Percentiles rank a stretch among this genome's conserved stretches.
These are phyloP conservation scores for Physella acuta DNA, from an alignment of 1,140 invertebrate species.

Conservation along the genomic window DNA sequence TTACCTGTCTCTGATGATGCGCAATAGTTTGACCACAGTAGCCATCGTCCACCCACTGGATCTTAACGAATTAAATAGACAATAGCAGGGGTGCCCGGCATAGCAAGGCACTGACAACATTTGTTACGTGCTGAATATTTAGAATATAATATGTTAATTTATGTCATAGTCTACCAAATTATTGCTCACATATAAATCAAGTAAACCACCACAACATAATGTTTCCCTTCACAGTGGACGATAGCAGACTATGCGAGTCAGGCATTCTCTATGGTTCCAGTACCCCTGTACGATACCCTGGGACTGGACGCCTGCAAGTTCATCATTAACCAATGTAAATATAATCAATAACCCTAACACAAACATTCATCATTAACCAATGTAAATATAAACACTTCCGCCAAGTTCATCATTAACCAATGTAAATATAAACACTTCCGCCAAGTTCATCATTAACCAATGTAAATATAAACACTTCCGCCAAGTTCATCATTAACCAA, in stretches of 20 bases:
- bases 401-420: too few species aligned
- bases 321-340: slow-evolving; percentile 89
- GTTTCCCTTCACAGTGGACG: slow-evolving; percentile 73
- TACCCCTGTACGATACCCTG: slow-evolving; percentile 94
- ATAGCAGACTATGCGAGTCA: slow-evolving; percentile 90
- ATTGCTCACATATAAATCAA: not conserved
- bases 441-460: too few species aligned
- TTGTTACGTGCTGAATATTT: not conserved
- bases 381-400: too few species aligned
- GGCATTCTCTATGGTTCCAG: slow-evolving; percentile 90
- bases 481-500: too few species aligned
- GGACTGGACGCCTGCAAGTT: slow-evolving; percentile 91
- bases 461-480: too few species aligned
- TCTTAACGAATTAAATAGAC: too few species aligned
- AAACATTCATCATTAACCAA: too few species aligned
- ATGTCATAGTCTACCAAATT: not conserved
- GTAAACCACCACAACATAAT: not conserved
- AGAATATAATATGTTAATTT: not conserved
- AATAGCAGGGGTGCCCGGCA: too few species aligned
- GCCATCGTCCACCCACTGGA: too few species aligned
- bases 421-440: not conserved
- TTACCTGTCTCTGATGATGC: too few species aligned
- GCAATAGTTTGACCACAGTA: too few species aligned
- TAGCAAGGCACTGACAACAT: not conserved
- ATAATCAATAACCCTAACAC: too few species aligned